Evolutionary conservation across 2,797 vertebrate genomes (phyloP).

Genomic region (Thaleichthys pacificus): DNA sequence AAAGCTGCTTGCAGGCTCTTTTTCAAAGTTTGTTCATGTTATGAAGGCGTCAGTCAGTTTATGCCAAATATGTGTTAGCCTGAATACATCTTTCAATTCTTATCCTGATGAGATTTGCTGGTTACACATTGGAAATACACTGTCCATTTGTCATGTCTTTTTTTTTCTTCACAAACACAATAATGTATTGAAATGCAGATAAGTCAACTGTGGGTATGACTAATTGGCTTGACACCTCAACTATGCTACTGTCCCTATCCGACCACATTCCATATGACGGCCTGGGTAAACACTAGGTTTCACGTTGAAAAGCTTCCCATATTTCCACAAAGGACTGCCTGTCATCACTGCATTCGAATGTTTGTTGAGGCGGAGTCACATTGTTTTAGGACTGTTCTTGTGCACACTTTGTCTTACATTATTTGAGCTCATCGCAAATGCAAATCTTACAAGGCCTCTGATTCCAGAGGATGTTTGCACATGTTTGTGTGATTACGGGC

Average conservation of each 20-base stretch:
- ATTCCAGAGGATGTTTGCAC: conserved; percentile 13
- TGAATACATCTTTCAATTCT: no score
- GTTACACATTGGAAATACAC: no score
- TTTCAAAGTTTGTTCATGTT: no score
- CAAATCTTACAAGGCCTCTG: conserved; percentile 2
- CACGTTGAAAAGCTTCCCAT: conserved; percentile 2
- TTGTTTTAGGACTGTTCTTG: neutral
- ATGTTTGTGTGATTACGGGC: conserved; percentile 5
- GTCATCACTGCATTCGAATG: conserved; percentile 13
- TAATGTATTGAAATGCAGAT: no score
- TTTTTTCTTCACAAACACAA: no score
- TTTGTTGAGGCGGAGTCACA: conserved; percentile 2
- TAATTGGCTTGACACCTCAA: neutral
- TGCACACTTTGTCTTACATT: neutral
- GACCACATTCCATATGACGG: conserved; percentile 8
- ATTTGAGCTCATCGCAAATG: conserved; percentile 9
- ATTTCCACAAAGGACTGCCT: conserved; percentile 1
- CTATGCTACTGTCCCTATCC: neutral
- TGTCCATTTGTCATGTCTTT: no score
- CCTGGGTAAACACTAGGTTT: conserved; percentile 7
- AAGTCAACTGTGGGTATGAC: neutral
- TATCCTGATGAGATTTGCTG: no score
- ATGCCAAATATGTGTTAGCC: no score
- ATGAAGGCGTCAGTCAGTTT: no score
- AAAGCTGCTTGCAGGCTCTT: no score